phyloP scores from a whole-genome alignment of 2,797 vertebrate genomes.

The Arrhamphus sclerolepis region DNA sequence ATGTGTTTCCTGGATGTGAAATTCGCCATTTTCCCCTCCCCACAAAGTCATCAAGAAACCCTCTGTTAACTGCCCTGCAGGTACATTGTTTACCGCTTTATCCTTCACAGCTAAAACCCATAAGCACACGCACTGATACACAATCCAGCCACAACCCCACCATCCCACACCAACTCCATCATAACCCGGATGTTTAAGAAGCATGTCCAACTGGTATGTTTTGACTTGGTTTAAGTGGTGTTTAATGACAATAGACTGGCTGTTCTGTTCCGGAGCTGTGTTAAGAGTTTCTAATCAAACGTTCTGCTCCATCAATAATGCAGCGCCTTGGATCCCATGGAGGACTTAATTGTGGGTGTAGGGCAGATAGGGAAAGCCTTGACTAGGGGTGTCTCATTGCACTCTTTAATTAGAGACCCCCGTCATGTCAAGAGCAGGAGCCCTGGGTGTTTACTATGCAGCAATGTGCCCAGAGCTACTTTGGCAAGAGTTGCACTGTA shows the following conservation, averaged over 20 bases:
- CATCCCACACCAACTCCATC: conserved; percentile 42
- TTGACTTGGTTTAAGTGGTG: conserved; percentile 81
- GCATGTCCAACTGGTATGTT: conserved; percentile 78
- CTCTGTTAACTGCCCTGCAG: conserved; percentile 52
- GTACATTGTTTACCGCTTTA: conserved; percentile 58
- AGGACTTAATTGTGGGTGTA: conserved; percentile 79
- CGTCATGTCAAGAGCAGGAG: conserved; percentile 68
- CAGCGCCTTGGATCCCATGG: conserved; percentile 72
- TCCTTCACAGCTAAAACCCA: conserved; percentile 38
- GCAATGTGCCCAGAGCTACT: conserved; percentile 57
- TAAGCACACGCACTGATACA: conserved; percentile 61
- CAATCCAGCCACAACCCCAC: conserved; percentile 44
- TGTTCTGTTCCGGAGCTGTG: conserved; percentile 75
- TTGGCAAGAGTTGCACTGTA: conserved; percentile 65
- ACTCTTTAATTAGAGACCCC: conserved; percentile 81
- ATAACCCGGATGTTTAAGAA: conserved; percentile 76
- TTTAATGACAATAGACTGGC: conserved; percentile 80
- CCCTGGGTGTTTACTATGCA: conserved; percentile 67
- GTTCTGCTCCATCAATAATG: conserved; percentile 83
- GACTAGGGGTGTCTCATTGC: conserved; percentile 73
- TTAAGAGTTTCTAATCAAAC: conserved; percentile 82
- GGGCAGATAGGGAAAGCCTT: conserved; percentile 70
- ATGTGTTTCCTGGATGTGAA: conserved; percentile 69
- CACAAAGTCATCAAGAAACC: conserved; percentile 63
- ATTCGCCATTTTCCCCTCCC: conserved; percentile 54